Base-by-base conservation (phyloP, 1,140 invertebrate genomes). In the Danaus plexippus region DNA sequence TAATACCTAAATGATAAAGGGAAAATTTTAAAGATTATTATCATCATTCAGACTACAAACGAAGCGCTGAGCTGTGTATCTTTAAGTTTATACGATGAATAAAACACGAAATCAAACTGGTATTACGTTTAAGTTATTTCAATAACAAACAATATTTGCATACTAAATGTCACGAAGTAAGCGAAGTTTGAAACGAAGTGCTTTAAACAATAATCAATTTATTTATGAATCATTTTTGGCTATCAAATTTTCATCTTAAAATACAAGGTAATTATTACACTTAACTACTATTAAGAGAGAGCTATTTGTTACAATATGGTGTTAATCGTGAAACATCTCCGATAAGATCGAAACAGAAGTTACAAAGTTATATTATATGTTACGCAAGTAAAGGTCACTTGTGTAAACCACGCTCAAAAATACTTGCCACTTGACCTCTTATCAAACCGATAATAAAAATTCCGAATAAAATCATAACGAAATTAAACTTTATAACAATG, bases 361-460 rank as follows among this genome's bases (percentile, higher is more conserved):
- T 43, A 50, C 13, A 49, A 48, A 47, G 12, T 50, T 43, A 51
- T n/a, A 47, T 48, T 58, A 11, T 48, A 13, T 12, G 32, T 58
- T 58, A 18, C 47, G 56, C 46, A 58, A 58, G 22, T 47, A 53
- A 58, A 58, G 57, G 44, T 58, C 51, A 58, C 22, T 58, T 48
- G 48, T 53, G 45, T 53, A 58, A 43, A 52, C 11, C 47, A 32
- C 22, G 22, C 22, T 47, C 11, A 54, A 59, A 52, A 49, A 54
- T 54, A 12, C 47, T 50, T 50, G 52, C 52, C 52, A 59, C 57
- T 54, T 54, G 52, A 59, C 57, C 47, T 13, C 43, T 59, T 54
- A 59, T 59, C 57, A 59, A 32, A 56, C 40, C 42, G 57, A 59
- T 59, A 54, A 22, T 54, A 53, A 52, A 59, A 54, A 59, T 54